Evolutionary conservation across 2,797 vertebrate genomes (phyloP), one percentile per base, ranked within the genome.

Genomic region (Eutrigla gurnardus): DNA sequence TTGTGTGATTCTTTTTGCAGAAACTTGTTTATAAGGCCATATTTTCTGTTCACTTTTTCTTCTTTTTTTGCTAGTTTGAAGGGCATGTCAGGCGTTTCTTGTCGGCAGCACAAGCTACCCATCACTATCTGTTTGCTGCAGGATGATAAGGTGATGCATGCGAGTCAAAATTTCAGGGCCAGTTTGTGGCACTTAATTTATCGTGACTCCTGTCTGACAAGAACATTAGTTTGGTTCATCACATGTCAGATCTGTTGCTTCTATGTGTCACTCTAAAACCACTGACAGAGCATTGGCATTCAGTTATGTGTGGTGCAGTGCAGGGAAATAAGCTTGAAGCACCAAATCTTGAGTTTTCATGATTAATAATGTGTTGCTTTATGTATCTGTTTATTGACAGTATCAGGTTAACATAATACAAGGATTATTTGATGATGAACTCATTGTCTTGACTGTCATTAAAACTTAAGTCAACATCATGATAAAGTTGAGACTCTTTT

Each of bases 191-290:
- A 36, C 47, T 69, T 78, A 10, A 76, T 82, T 54, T 17, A 58
- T 72, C 69, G 32, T n/a, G 39, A 13, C 35, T 47, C 53, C 54
- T 65, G 68, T 68, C 52, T 64, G 13, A 57, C 11, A 50, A 75
- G 60, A 78, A 81, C 76, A 77, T 54, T 49, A 55, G 71, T 61
- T 74, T 36, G 65, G 86, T 78, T 78, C 85, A 84, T 84, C 59
- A 64, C 8, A 46, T 73, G 82, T 81, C 72, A 2, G 25, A 68
- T 61, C 47, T 64, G 14, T 43, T 57, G 45, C 40, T 67, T 58
- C 39, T 52, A 43, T 43, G 25, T 81, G 70, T 77, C 68, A 70
- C 17, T 77, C 75, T 58, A 0, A 57, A 59, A 49, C 10, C n/a
- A 54, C 14, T 6, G 8, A 4, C 9, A 5, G 37, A 65, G 13